Conservation (phyloP, 92 coral and sea anemone genomes). For the Paramuricea clavata region DNA sequence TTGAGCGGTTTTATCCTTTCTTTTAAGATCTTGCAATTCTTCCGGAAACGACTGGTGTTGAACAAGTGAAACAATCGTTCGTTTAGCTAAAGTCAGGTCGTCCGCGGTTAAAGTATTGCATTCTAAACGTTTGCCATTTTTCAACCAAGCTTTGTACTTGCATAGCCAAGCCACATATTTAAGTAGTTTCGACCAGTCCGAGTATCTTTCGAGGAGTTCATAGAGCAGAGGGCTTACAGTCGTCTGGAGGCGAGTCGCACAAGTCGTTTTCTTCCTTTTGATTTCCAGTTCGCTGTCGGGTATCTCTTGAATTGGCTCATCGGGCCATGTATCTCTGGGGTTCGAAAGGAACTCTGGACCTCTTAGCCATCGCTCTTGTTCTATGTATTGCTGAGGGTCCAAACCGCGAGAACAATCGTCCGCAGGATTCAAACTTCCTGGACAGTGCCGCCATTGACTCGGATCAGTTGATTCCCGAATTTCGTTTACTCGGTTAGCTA, state of each 20-base stretch:
- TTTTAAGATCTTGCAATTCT: too few relatives aligned
- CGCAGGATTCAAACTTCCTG: slow-evolving; percentile 33
- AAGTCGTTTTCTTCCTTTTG: background rate
- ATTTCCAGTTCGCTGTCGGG: background rate
- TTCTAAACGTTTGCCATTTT: too few relatives aligned
- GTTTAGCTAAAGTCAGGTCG: too few relatives aligned
- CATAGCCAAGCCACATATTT: too few relatives aligned
- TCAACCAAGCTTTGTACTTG: too few relatives aligned
- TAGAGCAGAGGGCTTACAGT: too few relatives aligned
- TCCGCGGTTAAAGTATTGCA: too few relatives aligned
- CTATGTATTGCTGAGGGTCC: slow-evolving; percentile 13
- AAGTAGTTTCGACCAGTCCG: too few relatives aligned
- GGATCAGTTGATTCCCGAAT: slow-evolving; percentile 35
- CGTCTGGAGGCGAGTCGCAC: background rate
- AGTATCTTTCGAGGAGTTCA: too few relatives aligned
- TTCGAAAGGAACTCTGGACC: slow-evolving; percentile 50
- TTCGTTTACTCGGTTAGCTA: slow-evolving; percentile 39
- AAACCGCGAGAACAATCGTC: slow-evolving; percentile 47
- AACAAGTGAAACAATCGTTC: too few relatives aligned
- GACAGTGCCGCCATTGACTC: slow-evolving; percentile 20
- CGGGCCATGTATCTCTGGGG: background rate
- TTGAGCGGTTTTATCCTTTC: background rate
- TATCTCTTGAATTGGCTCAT: too few relatives aligned
- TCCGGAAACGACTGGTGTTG: too few relatives aligned
- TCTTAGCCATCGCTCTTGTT: slow-evolving; percentile 32